Percentiles rank a stretch among this genome's conserved stretches.
Evolutionary conservation across 2,888 invertebrate species (phyloP).

Genomic region (Empis stercorea): DNA sequence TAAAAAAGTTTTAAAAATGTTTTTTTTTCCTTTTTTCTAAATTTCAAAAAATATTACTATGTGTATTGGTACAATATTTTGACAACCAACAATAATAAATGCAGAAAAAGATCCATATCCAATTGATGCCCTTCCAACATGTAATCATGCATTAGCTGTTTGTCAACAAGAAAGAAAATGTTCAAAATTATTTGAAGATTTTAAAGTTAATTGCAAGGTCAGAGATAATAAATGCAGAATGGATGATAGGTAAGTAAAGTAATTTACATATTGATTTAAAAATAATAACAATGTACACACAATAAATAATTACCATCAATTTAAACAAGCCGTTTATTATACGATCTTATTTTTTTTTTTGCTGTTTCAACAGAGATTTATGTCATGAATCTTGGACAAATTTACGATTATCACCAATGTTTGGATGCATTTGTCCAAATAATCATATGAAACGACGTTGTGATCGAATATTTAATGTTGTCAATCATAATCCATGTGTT

Average conservation of each 20-base stretch:
- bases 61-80: too few species aligned
- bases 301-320: too few species aligned
- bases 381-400: slow-evolving; percentile 84
- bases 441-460: slow-evolving; percentile 79
- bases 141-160: slow-evolving; percentile 76
- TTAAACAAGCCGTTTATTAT: background rate
- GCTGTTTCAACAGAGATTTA: slow-evolving; percentile 47
- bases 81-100: slow-evolving; percentile 3
- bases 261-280: background rate
- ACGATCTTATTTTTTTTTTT: background rate
- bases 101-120: slow-evolving; percentile 77
- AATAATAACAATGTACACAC: background rate
- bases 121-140: slow-evolving; percentile 77
- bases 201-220: slow-evolving; percentile 76
- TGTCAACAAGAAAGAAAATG: slow-evolving; percentile 74
- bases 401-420: slow-evolving; percentile 74
- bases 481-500: slow-evolving; percentile 88
- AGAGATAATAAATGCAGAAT: slow-evolving; percentile 77
- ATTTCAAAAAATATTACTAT: too few species aligned
- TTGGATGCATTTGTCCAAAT: slow-evolving; percentile 86
- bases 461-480: slow-evolving; percentile 75
- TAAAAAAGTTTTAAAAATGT: too few species aligned
- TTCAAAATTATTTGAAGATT: slow-evolving; percentile 69
- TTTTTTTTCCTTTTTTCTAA: too few species aligned
- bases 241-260: slow-evolving; percentile 68